phyloP scores from a whole-genome alignment of 92 coral and sea anemone genomes.

The Micromussa lordhowensis region DNA sequence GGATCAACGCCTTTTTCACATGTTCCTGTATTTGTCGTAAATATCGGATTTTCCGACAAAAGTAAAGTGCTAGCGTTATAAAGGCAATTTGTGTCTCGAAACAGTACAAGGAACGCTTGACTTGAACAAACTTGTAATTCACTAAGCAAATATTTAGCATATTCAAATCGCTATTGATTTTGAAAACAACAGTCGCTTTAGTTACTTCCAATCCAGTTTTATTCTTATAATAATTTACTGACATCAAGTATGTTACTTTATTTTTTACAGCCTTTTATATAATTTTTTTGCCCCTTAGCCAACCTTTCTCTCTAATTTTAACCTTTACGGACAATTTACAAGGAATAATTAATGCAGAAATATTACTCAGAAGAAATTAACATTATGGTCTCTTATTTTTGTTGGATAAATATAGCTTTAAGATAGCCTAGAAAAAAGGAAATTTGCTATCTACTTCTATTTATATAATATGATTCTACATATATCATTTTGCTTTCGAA shows the following conservation, averaged over 20 bases:
- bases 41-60: background rate
- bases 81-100: too few species aligned
- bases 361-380: slow-evolving; percentile 26
- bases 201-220: background rate
- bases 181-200: background rate
- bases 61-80: too few species aligned
- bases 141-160: slow-evolving; percentile 15
- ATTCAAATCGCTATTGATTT: slow-evolving; percentile 11
- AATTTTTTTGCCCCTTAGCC: background rate
- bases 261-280: background rate
- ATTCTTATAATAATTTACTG: slow-evolving; percentile 9
- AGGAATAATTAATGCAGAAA: background rate
- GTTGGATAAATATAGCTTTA: slow-evolving; percentile 12
- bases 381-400: slow-evolving; percentile 18
- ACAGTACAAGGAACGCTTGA: background rate
- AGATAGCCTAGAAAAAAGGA: background rate
- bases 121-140: background rate
- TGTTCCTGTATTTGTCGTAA: background rate
- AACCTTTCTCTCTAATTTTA: background rate
- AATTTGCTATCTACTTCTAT: background rate
- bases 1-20: background rate
- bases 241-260: background rate
- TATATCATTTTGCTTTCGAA: background rate
- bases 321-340: background rate
- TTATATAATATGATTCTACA: background rate